phyloP scores from a whole-genome alignment of 1,140 invertebrate genomes.

The Oryzaephilus surinamensis region DNA sequence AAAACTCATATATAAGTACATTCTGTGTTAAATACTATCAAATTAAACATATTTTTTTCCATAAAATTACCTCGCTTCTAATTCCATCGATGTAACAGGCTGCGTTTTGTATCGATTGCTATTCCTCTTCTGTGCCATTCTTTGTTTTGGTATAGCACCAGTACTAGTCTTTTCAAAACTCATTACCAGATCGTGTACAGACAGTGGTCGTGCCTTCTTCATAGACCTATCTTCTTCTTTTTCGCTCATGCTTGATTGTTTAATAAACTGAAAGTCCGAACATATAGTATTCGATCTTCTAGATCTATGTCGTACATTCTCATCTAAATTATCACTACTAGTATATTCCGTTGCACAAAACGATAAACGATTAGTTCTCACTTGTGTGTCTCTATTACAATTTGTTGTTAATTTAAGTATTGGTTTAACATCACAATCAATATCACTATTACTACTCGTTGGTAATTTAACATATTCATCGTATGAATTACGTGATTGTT shows the following conservation, averaged over 20 bases:
- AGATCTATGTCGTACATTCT: slow-evolving; percentile 12
- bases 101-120: slow-evolving; percentile 51
- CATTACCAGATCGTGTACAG: slow-evolving; percentile 31
- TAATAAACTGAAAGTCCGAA: slow-evolving; percentile 23
- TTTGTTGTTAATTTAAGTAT: slow-evolving; percentile 42
- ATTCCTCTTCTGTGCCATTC: slow-evolving; percentile 36
- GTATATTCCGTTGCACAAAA: slow-evolving; percentile 40
- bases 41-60: too few relatives aligned
- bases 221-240: slow-evolving; percentile 20
- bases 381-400: slow-evolving; percentile 43
- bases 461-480: slow-evolving; percentile 13
- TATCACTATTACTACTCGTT: slow-evolving; percentile 12
- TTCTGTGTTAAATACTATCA: too few relatives aligned
- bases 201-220: slow-evolving; percentile 24
- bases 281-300: slow-evolving; percentile 26
- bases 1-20: too few relatives aligned
- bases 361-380: slow-evolving; percentile 43
- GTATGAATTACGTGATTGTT: slow-evolving; percentile 48
- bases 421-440: slow-evolving; percentile 43
- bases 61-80: slow-evolving; percentile 49
- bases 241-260: slow-evolving; percentile 8
- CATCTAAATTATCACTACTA: slow-evolving; percentile 6
- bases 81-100: slow-evolving; percentile 54
- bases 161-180: slow-evolving; percentile 27
- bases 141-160: slow-evolving; percentile 37